Evolutionary conservation across 2,888 invertebrate species (phyloP), one percentile per base, ranked within the genome.

Genomic region (Drosophila mulleri): DNA sequence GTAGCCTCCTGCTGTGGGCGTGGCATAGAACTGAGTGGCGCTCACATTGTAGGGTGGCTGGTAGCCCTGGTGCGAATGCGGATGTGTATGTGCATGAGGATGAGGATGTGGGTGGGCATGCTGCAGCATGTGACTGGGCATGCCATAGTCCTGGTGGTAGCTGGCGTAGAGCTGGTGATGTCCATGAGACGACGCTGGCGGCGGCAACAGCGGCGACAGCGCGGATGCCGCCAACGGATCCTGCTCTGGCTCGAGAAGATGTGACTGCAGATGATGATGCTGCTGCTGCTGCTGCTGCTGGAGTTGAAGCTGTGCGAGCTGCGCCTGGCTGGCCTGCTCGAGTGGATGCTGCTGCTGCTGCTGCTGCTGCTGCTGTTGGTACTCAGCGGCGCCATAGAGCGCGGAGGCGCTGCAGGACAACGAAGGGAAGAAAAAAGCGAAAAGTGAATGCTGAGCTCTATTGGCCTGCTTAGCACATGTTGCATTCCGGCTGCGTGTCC

Each of bases 61-160:
- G 47, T 85, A 84, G 57, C 77, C 63, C 45, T 84, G 82, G 44
- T 84, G 82, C 0, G 76, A 11, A 66, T 78, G 82, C 2, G 72
- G 52, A 54, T 77, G 82, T 0, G 71, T 18, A 48, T 68, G 60
- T 0, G 72, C 14, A 48, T 66, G 52, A 2, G 53, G 16, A 48
- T 48, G 29, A 3, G 48, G 29, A 39, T 67, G 60, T 7, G 72
- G 2, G 18, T 65, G 69, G 26, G 72, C 35, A 47, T 75, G 81
- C 61, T 83, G 87, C 11, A 87, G 82, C 85, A 84, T 84, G 50
- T 84, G 83, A 2, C 82, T 54, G 3, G 89, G 74, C 85, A 88
- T 79, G 35, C 84, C 87, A 37, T 88, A 91, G 45, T 90, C 91
- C 72, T 90, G 90, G n/a, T 74, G 78, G 56, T 89, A 90, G 57